Conservation (phyloP, 2,888 invertebrate species). For the Pardosa pseudoannulata region DNA sequence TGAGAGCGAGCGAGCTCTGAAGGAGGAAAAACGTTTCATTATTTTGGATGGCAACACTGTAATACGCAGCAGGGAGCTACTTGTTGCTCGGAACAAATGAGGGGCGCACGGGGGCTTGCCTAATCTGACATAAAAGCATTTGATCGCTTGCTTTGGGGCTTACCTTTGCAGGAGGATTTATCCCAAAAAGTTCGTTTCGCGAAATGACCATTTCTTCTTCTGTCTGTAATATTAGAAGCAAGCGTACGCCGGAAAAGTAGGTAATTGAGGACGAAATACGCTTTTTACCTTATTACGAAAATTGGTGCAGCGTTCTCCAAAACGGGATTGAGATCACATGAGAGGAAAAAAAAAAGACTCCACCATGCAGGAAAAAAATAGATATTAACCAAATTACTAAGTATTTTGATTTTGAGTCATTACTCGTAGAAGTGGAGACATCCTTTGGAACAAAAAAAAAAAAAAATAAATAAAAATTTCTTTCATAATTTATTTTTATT, state of each 20-base stretch:
- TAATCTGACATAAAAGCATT: conserved; percentile 13
- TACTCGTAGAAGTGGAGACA: not conserved
- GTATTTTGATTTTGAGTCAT: conserved; percentile 50
- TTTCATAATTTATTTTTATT: conserved; percentile 37
- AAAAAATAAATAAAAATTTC: not conserved
- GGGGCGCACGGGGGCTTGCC: not conserved
- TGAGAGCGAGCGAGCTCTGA: no score
- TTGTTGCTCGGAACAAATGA: conserved; percentile 4
- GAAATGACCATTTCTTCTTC: not conserved
- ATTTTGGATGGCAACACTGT: no score
- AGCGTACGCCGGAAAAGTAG: not conserved
- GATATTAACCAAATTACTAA: conserved; percentile 31
- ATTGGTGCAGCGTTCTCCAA: not conserved
- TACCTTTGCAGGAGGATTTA: not conserved
- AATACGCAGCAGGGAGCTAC: not conserved
- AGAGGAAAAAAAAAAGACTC: not conserved
- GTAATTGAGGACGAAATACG: not conserved
- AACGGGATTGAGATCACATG: not conserved
- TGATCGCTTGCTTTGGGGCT: conserved; percentile 14
- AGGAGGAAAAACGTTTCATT: no score
- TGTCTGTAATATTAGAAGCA: not conserved
- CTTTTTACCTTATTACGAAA: conserved; percentile 1
- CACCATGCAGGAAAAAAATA: not conserved
- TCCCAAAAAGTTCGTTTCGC: not conserved
- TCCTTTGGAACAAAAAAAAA: conserved; percentile 6